A percentile compares a stretch with the other conserved stretches of the same genome.
Evolutionary conservation across 2,797 vertebrate genomes (phyloP).

Genomic region (Semotilus atromaculatus): DNA sequence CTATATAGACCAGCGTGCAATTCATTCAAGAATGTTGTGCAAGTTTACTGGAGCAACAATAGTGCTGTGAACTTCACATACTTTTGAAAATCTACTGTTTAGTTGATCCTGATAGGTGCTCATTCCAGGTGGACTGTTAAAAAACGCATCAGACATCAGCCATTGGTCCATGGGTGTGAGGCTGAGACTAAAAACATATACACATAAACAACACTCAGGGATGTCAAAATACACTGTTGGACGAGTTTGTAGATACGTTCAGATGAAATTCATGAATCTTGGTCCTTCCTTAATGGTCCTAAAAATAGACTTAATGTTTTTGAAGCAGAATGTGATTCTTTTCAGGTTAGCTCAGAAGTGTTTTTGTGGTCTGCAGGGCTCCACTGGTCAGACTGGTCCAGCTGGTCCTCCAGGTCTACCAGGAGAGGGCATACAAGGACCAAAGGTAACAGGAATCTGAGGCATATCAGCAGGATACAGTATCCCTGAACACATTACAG

Average conservation of each 20-base stretch:
- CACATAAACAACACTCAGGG: neutral
- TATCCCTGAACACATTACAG: neutral
- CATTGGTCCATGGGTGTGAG: neutral
- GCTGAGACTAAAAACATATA: neutral
- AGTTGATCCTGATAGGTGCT: too few relatives aligned
- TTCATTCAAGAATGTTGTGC: neutral
- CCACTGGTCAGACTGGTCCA: conserved; percentile 75
- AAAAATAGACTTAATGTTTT: too few relatives aligned
- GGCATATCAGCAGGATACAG: neutral
- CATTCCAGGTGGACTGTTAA: too few relatives aligned
- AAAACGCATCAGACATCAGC: too few relatives aligned
- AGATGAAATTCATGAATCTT: neutral
- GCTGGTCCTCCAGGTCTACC: conserved; percentile 76
- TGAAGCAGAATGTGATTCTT: neutral
- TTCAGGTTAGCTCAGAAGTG: neutral
- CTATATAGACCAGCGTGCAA: neutral
- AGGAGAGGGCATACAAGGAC: conserved; percentile 85
- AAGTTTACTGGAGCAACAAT: neutral
- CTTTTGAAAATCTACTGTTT: neutral
- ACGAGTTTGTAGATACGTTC: neutral
- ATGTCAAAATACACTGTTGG: neutral
- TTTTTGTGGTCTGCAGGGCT: conserved; percentile 74
- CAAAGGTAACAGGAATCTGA: conserved; percentile 79
- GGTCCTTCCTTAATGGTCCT: too few relatives aligned
- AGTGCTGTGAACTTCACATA: neutral